Conservation (phyloP, 1,140 invertebrate species). For the Drosophila kikkawai region DNA sequence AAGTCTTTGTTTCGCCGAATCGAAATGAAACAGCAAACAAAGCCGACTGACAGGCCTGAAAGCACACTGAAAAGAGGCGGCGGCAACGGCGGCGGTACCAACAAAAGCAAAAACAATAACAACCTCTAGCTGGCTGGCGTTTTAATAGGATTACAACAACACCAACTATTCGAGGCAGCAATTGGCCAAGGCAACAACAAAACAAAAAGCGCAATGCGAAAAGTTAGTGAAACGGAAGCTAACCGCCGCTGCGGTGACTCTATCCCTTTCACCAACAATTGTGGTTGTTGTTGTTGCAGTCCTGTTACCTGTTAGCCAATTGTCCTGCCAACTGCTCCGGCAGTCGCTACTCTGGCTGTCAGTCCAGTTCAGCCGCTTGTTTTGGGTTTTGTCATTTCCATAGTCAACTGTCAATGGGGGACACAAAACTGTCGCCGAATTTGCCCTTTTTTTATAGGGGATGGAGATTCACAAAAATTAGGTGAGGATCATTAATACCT, state of each 20-base stretch:
- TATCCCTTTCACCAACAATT: slow-evolving; percentile 28
- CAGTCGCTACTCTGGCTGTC: slow-evolving; percentile 21
- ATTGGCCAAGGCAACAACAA: slow-evolving; percentile 40
- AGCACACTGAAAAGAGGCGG: slow-evolving; percentile 28
- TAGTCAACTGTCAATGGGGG: slow-evolving; percentile 41
- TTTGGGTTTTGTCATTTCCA: slow-evolving; percentile 55
- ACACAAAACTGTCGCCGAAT: slow-evolving; percentile 20
- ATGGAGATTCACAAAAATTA: slow-evolving; percentile 30
- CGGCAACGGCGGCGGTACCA: slow-evolving; percentile 22
- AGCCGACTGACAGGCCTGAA: slow-evolving; percentile 48
- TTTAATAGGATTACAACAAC: slow-evolving; percentile 72
- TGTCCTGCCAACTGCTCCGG: slow-evolving; percentile 57
- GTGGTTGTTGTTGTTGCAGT: neutral
- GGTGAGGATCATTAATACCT: neutral
- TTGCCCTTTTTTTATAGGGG: neutral
- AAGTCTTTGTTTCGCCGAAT: slow-evolving; percentile 80
- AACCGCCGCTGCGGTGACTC: slow-evolving; percentile 48
- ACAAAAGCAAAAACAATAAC: slow-evolving; percentile 37
- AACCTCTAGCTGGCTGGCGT: slow-evolving; percentile 30
- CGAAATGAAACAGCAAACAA: slow-evolving; percentile 82
- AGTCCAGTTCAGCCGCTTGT: slow-evolving; percentile 50
- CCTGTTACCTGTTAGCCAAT: slow-evolving; percentile 57
- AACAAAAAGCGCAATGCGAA: slow-evolving; percentile 70
- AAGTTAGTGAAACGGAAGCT: slow-evolving; percentile 76
- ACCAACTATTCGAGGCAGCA: slow-evolving; percentile 33